Evolutionary conservation across 1,140 invertebrate genomes (phyloP), one percentile per base, ranked within the genome.

Genomic region (Zophobas atratus): DNA sequence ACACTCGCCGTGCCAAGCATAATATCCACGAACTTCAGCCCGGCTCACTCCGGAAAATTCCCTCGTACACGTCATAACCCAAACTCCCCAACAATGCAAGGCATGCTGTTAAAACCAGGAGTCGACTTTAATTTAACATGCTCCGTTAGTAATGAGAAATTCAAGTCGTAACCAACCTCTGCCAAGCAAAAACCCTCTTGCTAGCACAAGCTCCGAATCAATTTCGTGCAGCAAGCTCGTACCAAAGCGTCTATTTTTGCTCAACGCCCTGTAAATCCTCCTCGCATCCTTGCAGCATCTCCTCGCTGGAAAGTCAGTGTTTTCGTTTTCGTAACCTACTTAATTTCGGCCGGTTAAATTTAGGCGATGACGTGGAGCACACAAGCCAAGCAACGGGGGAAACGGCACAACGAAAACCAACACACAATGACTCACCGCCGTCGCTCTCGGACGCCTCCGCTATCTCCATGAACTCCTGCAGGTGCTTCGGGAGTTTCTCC

Each of bases 391-490:
- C 60, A 57, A 56, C 76, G 71, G 60, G n/a, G 39, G n/a, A 67
- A 2, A 20, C 49, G 20, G 2, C 49, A 51, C 49, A 51, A 20
- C 49, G 20, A 33, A 34, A 2, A 60, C 35, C 32, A 56, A 36
- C 48, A 55, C 35, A 55, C 72, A 70, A 74, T 33, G 39, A 89
- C 89, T 89, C 87, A 89, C 88, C 87, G 83, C 87, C 85, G 51
- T 87, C 86, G 77, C 86, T 86, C 76, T 85, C 82, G 36, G 86
- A 80, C 1, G 86, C 84, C 8, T 87, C 81, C 39, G 92, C 89
- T 84, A 93, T 91, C 77, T 88, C 88, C 70, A 93, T 89, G 81
- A 94, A 93, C 81, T 95, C 94, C 80, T 91, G 90, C 75, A 95
- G 87, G 86, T 95, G 94, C 79, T 89, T 91, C 0, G 94, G 94